phyloP scores from a whole-genome alignment of 2,113 vertebrate genomes.

The Syrmaticus mikado region DNA sequence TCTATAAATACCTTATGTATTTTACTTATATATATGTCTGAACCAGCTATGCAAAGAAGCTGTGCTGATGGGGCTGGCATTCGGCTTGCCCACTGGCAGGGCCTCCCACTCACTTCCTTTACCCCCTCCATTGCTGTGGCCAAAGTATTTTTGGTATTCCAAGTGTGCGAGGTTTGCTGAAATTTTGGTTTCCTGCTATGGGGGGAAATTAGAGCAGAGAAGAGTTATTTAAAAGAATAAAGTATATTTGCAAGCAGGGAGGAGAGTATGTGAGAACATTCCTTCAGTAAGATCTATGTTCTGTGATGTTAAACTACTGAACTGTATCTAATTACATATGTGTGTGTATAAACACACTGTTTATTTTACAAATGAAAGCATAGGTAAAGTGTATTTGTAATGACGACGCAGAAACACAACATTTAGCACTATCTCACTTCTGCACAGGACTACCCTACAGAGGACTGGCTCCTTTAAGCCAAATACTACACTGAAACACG shows the following conservation, averaged over 20 bases:
- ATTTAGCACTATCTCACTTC: neutral
- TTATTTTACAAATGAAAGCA: slow-evolving; percentile 16
- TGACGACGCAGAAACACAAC: neutral
- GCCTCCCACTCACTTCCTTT: slow-evolving; percentile 45
- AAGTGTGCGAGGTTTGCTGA: slow-evolving; percentile 46
- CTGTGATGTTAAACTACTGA: neutral
- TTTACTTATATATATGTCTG: neutral
- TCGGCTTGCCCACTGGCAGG: slow-evolving; percentile 17
- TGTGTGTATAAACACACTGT: neutral
- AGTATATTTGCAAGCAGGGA: neutral
- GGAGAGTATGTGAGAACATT: neutral
- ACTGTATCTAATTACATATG: neutral
- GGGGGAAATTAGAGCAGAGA: neutral
- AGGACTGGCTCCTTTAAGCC: neutral
- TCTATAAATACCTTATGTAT: slow-evolving; percentile 54
- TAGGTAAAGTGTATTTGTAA: neutral
- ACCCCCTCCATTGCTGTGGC: slow-evolving; percentile 46
- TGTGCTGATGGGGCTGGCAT: neutral
- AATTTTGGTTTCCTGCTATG: slow-evolving; percentile 47
- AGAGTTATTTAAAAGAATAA: slow-evolving; percentile 28
- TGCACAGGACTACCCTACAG: neutral
- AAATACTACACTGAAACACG: neutral
- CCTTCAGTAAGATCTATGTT: neutral
- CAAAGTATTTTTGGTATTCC: slow-evolving; percentile 56
- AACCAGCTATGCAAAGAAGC: neutral